Conservation (phyloP, 1,140 invertebrate genomes). For the Aleiodes sp. region DNA sequence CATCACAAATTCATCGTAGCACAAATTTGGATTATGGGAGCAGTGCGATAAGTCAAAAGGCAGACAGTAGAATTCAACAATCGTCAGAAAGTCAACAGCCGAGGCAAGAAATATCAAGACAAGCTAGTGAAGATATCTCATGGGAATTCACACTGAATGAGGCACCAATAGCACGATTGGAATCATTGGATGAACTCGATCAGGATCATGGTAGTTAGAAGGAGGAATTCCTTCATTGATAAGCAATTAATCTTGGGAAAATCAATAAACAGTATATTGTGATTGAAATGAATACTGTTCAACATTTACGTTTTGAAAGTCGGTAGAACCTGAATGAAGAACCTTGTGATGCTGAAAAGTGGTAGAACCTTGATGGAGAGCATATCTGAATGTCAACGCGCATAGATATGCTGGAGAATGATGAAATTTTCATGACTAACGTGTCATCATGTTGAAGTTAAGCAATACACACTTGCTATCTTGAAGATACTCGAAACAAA, state of each 20-base stretch:
- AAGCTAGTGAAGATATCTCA: constrained; percentile 65
- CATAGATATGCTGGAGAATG: too few species aligned
- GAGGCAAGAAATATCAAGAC: constrained; percentile 45
- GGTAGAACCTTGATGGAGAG: too few species aligned
- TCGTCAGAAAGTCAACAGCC: constrained; percentile 18
- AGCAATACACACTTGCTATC: too few species aligned
- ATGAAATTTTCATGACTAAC: too few species aligned
- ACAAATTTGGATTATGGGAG: not conserved
- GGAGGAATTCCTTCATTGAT: not conserved
- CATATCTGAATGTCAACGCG: too few species aligned
- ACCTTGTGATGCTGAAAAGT: too few species aligned
- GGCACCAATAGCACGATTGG: constrained; percentile 73
- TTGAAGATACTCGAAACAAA: too few species aligned
- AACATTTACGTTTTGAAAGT: too few species aligned
- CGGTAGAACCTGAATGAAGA: too few species aligned
- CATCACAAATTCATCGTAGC: constrained; percentile 29
- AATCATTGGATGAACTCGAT: constrained; percentile 74
- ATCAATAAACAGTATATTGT: not conserved
- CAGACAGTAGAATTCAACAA: constrained; percentile 27
- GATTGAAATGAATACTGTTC: not conserved
- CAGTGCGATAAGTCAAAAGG: constrained; percentile 35
- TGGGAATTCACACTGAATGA: constrained; percentile 68
- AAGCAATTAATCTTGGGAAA: not conserved
- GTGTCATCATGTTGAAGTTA: too few species aligned
- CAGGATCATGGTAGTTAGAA: constrained; percentile 61